Evolutionary conservation across 2,888 invertebrate genomes (phyloP), one percentile per base, ranked within the genome.

Genomic region (Heliconius ethilla): DNA sequence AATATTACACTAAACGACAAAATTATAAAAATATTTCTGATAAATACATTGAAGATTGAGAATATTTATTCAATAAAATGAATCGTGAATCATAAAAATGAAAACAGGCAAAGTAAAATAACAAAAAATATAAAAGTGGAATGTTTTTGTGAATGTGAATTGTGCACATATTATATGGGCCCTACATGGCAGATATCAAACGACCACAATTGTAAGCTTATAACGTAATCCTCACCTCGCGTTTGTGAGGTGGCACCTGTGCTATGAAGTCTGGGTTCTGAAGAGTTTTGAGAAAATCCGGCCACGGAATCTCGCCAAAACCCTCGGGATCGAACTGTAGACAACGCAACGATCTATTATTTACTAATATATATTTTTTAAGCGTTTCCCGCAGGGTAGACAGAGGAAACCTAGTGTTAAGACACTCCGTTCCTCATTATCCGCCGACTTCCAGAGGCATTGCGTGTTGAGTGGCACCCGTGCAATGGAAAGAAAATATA

Each of bases 221-320:
- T 40, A 27, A 40, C 10, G 11, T 55, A 65, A 45, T 77, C 82
- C 85, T 91, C 84, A 96, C 96, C 90, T 97, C 97, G 83, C 96
- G 95, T 91, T 97, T 97, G 86, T 96, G 96, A 81, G 95, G 94
- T 84, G 97, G 96, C 88, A 97, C 96, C 91, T 97, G 97, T 82
- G 96, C 95, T 87, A 95, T 95, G 93, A 97, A 97, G 87, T 97
- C 97, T n/a, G 96, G 95, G 82, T 96, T 96, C 86, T 96, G 96
- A 84, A 98, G 95, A 27, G 97, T 97, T 84, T 95, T 94, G 83
- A 97, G 88, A 90, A 98, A 97, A 88, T 98, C 98, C 75, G 96
- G 96, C 95, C 98, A 97, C 69, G 97, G 97, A 86, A 98, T 98
- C 94, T 98, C 98, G 15, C 98, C 98, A 87, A 98, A 98, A 66